A percentile compares a stretch with the other conserved stretches of the same genome.
These are phyloP conservation scores for Bubalus kerabau DNA, from an alignment of 2,113 vertebrate species.

Conservation along the genomic window DNA sequence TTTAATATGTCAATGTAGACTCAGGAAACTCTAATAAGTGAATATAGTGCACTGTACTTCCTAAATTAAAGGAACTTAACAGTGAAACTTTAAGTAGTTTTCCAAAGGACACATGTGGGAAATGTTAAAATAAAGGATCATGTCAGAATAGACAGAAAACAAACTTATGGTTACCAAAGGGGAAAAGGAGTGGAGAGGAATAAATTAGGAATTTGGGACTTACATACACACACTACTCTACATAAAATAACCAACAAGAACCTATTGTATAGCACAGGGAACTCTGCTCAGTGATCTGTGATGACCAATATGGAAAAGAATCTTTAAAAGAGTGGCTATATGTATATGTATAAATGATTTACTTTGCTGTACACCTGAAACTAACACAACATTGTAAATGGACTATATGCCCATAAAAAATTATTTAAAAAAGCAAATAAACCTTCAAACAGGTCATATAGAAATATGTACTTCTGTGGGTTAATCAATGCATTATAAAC, in stretches of 20 bases:
- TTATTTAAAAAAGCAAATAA: neutral
- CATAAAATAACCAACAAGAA: neutral
- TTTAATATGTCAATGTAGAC: neutral
- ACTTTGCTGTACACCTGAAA: neutral
- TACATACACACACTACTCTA: neutral
- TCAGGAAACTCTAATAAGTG: neutral
- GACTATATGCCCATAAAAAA: neutral
- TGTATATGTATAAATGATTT: neutral
- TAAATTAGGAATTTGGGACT: neutral
- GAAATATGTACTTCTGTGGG: neutral
- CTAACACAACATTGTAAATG: neutral
- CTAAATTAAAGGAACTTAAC: neutral
- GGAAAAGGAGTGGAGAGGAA: neutral
- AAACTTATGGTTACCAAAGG: neutral
- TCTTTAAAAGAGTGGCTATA: neutral
- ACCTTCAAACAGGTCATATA: neutral
- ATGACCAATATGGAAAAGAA: neutral
- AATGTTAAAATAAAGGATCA: neutral
- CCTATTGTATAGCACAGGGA: neutral
- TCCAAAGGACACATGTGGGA: neutral
- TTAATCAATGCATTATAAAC: neutral
- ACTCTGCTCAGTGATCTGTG: neutral
- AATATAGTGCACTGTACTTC: neutral
- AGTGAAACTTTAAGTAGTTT: neutral
- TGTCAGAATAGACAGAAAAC: neutral